Evolutionary conservation across 2,888 invertebrate species (phyloP), one percentile per base, ranked within the genome.

Genomic region (Psococerastis gibbosa): DNA sequence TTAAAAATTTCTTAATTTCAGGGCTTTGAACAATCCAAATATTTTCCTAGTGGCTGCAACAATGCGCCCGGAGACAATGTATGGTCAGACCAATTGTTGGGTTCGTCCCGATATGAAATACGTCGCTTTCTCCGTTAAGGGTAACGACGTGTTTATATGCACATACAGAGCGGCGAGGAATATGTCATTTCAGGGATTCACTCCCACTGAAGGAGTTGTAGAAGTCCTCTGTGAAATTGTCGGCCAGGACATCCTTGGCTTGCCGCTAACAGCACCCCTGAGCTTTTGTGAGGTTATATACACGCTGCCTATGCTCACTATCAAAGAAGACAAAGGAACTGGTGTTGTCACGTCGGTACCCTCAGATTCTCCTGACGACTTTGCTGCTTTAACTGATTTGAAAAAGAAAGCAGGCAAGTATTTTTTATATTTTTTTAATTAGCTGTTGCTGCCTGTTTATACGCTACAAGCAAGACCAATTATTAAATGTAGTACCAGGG

Each of bases 11-110:
- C 43, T 32, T 38, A 33, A 35, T 63, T 63, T 47, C 51, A 78
- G 75, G 47, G 48, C 59, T 35, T 61, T 71, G 49, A 55, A 64
- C 50, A 64, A 64, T 41, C 68, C 70, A 56, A 59, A 68, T 47
- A 68, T 91, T n/a, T 87, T 66, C 59, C 67, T 98, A 47, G 92
- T 98, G 9, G 95, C 95, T 15, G 98, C 95, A 6, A 99, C 98
- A 3, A 66, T 99, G n/a, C 71, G 97, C 46, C 95, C 98, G 1
- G 98, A 98, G 66, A 98, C 98, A 1, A 97, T 98, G 97, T 99
- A 95, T 58, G 98, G 98, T 0, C 98, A 98, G 66, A 98, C 98
- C 0, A 99, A 98, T 60, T 97, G 95, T 60, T 98, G 97, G 94
- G 62, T 98, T 3, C 82, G 83, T 56, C 98, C 98, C 0, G 92